Conservation (phyloP, 2,797 vertebrate species). For the Macroramphosus scolopax region DNA sequence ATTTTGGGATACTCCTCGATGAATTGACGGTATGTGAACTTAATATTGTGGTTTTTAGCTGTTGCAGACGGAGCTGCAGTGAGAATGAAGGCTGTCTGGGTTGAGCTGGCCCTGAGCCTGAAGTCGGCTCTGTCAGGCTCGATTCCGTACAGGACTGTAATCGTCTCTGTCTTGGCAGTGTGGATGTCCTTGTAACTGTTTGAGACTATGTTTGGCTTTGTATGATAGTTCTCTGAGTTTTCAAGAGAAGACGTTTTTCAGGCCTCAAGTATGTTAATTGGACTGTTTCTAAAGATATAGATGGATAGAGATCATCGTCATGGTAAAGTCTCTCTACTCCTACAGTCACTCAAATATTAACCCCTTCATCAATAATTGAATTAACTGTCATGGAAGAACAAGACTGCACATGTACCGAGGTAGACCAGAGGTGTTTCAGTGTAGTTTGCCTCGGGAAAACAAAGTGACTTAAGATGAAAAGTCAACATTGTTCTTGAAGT, state of each 20-base stretch:
- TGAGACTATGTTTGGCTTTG: background rate
- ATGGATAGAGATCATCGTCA: no score
- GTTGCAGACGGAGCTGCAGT: conserved; percentile 14
- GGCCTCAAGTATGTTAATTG: no score
- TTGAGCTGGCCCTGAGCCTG: conserved; percentile 38
- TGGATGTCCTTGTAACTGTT: background rate
- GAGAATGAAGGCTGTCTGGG: conserved; percentile 3
- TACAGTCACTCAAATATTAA: no score
- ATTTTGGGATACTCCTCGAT: background rate
- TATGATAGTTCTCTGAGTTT: no score
- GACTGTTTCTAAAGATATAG: no score
- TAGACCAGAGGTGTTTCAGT: conserved; percentile 4
- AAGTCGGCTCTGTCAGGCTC: no score
- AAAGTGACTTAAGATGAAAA: conserved; percentile 11
- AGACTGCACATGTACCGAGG: no score
- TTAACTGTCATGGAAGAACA: no score
- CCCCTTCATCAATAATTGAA: no score
- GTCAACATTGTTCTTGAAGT: conserved; percentile 29
- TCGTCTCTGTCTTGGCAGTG: background rate
- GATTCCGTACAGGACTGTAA: background rate
- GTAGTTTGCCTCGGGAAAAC: conserved; percentile 6
- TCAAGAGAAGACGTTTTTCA: no score
- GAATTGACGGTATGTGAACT: background rate
- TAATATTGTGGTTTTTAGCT: background rate
- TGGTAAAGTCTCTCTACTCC: no score